These are phyloP conservation scores for Simalia tracyae DNA, from an alignment of 2,797 vertebrate genomes.

Conservation along the genomic window DNA sequence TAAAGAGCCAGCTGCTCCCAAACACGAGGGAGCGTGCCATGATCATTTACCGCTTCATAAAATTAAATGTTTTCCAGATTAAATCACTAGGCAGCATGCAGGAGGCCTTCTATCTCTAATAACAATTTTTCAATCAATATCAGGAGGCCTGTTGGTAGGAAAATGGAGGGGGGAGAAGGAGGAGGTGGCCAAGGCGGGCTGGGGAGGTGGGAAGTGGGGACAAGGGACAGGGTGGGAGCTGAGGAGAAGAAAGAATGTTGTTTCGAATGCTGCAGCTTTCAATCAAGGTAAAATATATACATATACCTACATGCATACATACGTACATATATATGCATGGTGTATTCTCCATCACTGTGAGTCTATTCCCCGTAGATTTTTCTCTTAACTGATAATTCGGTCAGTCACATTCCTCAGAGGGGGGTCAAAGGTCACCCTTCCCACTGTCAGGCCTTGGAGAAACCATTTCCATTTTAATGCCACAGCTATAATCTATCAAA, in stretches of 20 bases:
- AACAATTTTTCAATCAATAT: constrained; percentile 86
- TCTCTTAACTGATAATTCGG: constrained; percentile 87
- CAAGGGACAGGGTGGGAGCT: background rate
- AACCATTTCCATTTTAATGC: constrained; percentile 99
- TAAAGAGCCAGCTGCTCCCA: constrained; percentile 83
- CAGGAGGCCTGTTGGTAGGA: constrained; percentile 55
- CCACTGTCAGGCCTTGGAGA: constrained; percentile 87
- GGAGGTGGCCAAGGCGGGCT: constrained; percentile 6
- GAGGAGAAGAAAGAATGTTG: background rate
- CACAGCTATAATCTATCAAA: constrained; percentile 95
- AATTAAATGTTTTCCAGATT: constrained; percentile 89
- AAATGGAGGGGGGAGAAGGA: constrained; percentile 44
- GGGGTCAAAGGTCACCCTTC: constrained; percentile 84
- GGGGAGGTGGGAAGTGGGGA: background rate
- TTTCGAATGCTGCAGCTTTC: constrained; percentile 61
- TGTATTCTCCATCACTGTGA: constrained; percentile 73
- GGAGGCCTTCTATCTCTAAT: constrained; percentile 80
- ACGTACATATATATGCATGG: constrained; percentile 49
- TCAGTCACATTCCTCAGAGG: constrained; percentile 85
- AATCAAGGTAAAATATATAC: constrained; percentile 72
- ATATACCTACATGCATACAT: constrained; percentile 37
- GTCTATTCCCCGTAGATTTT: constrained; percentile 84
- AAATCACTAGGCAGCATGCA: constrained; percentile 80
- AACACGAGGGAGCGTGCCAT: constrained; percentile 79
- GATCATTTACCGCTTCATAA: constrained; percentile 86